Percentiles rank a stretch among this genome's conserved stretches.
Evolutionary conservation across 2,888 invertebrate genomes (phyloP).

Genomic region (Chymomyza caudatula): DNA sequence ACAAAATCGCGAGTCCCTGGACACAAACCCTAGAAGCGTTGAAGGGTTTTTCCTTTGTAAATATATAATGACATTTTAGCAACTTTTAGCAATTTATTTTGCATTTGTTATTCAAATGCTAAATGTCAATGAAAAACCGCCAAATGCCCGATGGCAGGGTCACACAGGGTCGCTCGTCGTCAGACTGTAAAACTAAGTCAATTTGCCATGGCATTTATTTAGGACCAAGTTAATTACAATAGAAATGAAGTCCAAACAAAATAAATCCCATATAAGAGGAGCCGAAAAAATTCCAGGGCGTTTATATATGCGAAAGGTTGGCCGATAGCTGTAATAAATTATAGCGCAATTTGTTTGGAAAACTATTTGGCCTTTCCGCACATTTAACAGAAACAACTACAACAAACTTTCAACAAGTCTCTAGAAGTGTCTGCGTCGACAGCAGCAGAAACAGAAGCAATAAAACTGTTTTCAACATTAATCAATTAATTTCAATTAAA

Average conservation of each 20-base stretch:
- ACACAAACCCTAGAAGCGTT: not conserved
- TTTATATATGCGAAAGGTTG: not conserved
- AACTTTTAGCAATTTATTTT: conserved; percentile 25
- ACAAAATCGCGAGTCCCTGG: not conserved
- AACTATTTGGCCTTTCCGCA: not conserved
- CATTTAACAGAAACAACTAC: not conserved
- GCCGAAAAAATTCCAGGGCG: not conserved
- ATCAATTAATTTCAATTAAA: conserved; percentile 60
- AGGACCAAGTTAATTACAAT: not conserved
- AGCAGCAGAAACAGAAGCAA: conserved; percentile 15
- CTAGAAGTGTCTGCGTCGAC: not conserved
- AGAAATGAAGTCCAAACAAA: not conserved
- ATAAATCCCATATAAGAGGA: too few relatives aligned
- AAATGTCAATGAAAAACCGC: not conserved
- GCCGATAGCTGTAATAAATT: not conserved
- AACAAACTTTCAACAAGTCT: not conserved
- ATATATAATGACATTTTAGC: conserved; percentile 44
- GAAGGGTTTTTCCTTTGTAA: conserved; percentile 4
- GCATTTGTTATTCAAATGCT: conserved; percentile 6
- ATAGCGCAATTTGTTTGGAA: not conserved
- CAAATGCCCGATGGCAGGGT: not conserved
- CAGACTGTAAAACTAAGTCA: not conserved
- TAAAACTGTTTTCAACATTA: conserved; percentile 47
- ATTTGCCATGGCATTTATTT: not conserved
- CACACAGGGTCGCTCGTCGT: not conserved